Evolutionary conservation across 2,113 vertebrate genomes (phyloP), one percentile per base, ranked within the genome.

Genomic region (Gobius niger): DNA sequence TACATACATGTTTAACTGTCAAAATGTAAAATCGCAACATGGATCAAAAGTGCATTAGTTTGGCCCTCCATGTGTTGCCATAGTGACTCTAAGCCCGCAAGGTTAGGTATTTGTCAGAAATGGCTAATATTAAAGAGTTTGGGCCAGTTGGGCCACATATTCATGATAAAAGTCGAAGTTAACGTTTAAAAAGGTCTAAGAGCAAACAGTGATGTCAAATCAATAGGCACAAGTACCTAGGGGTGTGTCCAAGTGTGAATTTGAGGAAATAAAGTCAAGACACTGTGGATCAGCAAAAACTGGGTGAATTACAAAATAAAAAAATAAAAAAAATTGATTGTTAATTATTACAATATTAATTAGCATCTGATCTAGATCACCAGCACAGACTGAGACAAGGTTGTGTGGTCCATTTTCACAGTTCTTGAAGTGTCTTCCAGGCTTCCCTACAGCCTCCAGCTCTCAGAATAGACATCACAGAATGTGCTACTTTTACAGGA

Each of bases 371-470:
- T 74, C 75, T 8, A 69, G 24, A 70, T 74, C 82, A 75, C 80
- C 84, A 88, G 69, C 16, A 76, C 88, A 72, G 69, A 87, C 82
- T 73, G 73, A 84, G 84, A 67, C 73, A 88, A 84, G 73, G 79
- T 88, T 75, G 81, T 86, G 80, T 90, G 90, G 84, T 91, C 90
- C 84, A 88, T 88, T 90, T 91, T 75, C 68, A 67, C 54, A 65
- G 63, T 82, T 87, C 89, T 92, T 86, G 91, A 92, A 91, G 88
- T 86, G 91, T 92, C 89, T 89, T 93, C 91, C 91, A 92, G 83
- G 70, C 70, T 80, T 80, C 83, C 75, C 64, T 40, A 73, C 76
- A 61, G 88, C 82, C 89, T 86, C 85, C 90, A 88, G 63, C 80
- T 72, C 87, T 83, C 90, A 85, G 85, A 89, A 89, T 87, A 75